A percentile compares a stretch with the other conserved stretches of the same genome.
phyloP scores from a whole-genome alignment of 2,888 invertebrate genomes.

The Thalpophila matura region DNA sequence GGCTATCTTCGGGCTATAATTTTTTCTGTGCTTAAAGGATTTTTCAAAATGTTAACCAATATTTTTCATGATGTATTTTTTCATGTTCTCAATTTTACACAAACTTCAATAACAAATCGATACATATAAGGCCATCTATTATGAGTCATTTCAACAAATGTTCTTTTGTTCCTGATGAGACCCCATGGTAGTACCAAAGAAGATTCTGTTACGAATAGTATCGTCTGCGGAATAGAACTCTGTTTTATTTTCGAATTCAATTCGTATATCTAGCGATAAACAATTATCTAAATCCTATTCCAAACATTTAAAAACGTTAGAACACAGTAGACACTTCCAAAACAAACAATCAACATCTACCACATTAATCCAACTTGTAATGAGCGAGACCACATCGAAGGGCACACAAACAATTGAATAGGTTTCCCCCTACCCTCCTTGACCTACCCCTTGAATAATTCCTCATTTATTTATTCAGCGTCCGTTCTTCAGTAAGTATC shows the following conservation, averaged over 20 bases:
- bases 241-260: background rate
- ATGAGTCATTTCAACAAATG: too few species aligned
- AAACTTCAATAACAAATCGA: too few species aligned
- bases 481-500: conserved; percentile 28
- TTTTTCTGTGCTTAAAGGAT: too few species aligned
- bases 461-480: conserved; percentile 34
- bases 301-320: background rate
- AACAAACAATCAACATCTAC: background rate
- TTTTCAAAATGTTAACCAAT: too few species aligned
- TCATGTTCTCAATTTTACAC: too few species aligned
- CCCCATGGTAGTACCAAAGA: background rate
- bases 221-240: too few species aligned
- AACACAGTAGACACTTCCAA: background rate
- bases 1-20: too few species aligned
- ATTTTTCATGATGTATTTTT: too few species aligned
- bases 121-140: too few species aligned
- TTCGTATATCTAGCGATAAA: too few species aligned
- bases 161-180: too few species aligned
- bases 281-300: background rate
- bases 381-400: conserved; percentile 2
- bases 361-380: conserved; percentile 1
- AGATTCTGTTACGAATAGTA: too few species aligned
- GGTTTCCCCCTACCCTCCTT: background rate
- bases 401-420: conserved; percentile 11
- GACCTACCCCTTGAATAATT: conserved; percentile 6